Evolutionary conservation across 2,797 vertebrate genomes (phyloP).

Genomic region (Anolis apletophallus): DNA sequence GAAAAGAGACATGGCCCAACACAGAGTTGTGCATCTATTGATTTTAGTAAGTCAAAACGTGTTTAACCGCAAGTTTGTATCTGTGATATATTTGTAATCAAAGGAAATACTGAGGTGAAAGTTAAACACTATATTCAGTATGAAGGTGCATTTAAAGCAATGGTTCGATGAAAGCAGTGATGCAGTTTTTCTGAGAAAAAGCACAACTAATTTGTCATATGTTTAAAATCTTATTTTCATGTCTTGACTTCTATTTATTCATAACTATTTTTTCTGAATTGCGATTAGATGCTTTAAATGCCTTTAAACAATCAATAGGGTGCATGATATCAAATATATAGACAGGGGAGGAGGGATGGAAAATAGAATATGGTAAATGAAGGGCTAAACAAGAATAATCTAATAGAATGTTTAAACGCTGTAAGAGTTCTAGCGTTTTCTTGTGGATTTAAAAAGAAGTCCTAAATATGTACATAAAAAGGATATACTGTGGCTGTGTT

Average conservation of each 20-base stretch:
- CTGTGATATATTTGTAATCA: not conserved
- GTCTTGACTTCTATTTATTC: constrained; percentile 47
- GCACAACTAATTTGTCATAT: not conserved
- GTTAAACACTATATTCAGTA: constrained; percentile 28
- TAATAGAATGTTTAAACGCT: constrained; percentile 50
- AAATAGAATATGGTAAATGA: not conserved
- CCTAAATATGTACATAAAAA: constrained; percentile 48
- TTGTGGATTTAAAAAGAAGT: constrained; percentile 66
- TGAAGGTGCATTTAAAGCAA: constrained; percentile 32
- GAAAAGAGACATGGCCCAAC: not conserved
- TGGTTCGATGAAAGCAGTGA: constrained; percentile 28
- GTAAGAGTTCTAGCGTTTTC: constrained; percentile 60
- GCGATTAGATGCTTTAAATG: constrained; percentile 52
- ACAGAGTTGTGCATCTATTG: not conserved
- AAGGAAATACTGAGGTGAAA: constrained; percentile 47
- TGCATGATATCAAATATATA: constrained; percentile 31
- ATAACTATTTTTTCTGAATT: constrained; percentile 36
- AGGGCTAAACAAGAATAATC: constrained; percentile 20
- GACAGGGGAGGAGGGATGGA: not conserved
- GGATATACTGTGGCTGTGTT: constrained; percentile 72
- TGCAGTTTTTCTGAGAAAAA: constrained; percentile 43
- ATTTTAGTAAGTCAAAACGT: not conserved
- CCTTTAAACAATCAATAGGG: constrained; percentile 32
- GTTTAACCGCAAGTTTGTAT: not conserved
- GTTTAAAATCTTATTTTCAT: constrained; percentile 50